Evolutionary conservation across 2,113 vertebrate genomes (phyloP).

Genomic region (Coptodon rendalli): DNA sequence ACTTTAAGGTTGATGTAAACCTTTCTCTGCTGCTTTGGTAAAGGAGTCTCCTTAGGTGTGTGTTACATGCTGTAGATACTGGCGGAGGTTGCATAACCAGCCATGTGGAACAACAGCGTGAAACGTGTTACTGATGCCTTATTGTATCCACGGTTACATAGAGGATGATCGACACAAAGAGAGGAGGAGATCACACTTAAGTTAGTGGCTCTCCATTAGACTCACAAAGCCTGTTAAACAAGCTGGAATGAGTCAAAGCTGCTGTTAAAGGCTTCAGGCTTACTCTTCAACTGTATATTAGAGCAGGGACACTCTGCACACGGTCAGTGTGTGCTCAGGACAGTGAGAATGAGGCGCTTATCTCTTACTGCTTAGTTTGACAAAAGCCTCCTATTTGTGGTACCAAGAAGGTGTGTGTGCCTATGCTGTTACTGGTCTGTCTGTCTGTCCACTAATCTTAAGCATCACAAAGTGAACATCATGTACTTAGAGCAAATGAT

Average conservation of each 20-base stretch:
- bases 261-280: not conserved
- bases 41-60: not conserved
- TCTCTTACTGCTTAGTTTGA: not conserved
- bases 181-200: not conserved
- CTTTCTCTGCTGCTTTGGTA: not conserved
- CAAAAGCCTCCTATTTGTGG: not conserved
- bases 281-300: not conserved
- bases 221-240: not conserved
- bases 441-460: not conserved
- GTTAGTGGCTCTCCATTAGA: not conserved
- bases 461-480: conserved; percentile 17
- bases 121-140: conserved; percentile 50
- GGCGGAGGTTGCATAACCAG: not conserved
- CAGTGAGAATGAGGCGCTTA: not conserved
- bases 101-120: conserved; percentile 2
- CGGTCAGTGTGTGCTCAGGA: not conserved
- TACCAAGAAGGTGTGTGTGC: not conserved
- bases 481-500: conserved; percentile 5
- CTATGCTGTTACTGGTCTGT: conserved; percentile 41
- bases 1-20: not conserved
- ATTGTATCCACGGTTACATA: conserved; percentile 38
- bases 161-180: not conserved
- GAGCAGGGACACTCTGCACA: not conserved
- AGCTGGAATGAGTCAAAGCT: not conserved
- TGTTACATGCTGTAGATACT: conserved; percentile 1